Evolutionary conservation across 2,797 vertebrate genomes (phyloP).

Genomic region (Linurgus olivaceus): DNA sequence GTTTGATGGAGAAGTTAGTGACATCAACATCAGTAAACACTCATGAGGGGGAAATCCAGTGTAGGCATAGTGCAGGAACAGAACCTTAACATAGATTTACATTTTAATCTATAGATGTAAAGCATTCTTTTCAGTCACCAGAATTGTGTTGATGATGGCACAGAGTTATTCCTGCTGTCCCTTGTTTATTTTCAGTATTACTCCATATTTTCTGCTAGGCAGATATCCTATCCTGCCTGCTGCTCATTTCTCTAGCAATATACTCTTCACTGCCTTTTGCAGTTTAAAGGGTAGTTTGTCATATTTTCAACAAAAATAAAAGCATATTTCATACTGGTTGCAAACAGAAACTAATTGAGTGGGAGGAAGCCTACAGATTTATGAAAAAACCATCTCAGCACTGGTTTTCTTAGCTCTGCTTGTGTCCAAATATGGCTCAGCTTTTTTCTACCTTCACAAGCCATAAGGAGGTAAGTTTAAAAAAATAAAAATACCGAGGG

Average conservation of each 20-base stretch:
- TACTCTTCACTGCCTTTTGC: not conserved
- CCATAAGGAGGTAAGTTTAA: not conserved
- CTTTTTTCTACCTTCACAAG: not conserved
- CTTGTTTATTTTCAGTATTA: not conserved
- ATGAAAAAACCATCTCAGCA: not conserved
- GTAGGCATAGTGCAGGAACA: not conserved
- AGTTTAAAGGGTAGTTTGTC: not conserved
- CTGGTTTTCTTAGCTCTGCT: not conserved
- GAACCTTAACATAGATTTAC: not conserved
- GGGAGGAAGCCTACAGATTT: not conserved
- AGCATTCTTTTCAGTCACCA: not conserved
- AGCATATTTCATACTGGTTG: not conserved
- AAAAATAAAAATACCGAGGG: not conserved
- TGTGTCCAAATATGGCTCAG: not conserved
- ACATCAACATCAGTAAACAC: not conserved
- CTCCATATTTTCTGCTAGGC: not conserved
- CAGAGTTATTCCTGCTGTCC: not conserved
- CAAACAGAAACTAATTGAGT: slow-evolving; percentile 29
- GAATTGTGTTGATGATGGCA: not conserved
- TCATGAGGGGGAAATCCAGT: not conserved
- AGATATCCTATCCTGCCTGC: not conserved
- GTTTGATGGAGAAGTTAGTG: not conserved
- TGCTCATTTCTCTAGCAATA: not conserved
- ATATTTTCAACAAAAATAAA: not conserved
- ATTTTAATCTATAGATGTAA: not conserved